Base-by-base conservation (phyloP, 1,140 invertebrate genomes). In the Eulimnadia texana region DNA sequence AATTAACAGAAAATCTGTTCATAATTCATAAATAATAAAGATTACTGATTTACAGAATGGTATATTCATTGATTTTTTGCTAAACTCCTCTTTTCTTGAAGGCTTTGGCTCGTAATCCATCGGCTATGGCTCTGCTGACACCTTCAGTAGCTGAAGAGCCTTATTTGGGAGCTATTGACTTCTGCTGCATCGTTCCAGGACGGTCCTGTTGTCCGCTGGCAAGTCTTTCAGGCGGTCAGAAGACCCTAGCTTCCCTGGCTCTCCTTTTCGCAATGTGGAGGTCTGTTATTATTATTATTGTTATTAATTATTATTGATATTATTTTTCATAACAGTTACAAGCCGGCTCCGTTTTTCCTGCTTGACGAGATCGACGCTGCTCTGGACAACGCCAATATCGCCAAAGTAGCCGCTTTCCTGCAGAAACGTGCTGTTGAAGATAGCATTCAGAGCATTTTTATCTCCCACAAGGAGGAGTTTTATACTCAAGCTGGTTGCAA, bases 391-490 rank as follows among this genome's bases (percentile, higher is more conserved):
- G 98, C 94, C n/a, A 99, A 99, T 74, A 99, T 99, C 74, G 88
- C 93, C 67, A 98, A 98, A 80, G 94, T 98, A 59, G 88, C 88
- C 2, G 85, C 82, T 56, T 92, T 88, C 70, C 92, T 93, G 69
- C 77, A 84, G 58, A 82, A 85, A 67, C 88, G 88, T 73, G 88
- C 85, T 16, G 82, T 78, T 22, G 6, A 6, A 6, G 33, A 42
- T 42, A 28, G 29, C 65, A 75, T 99, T 64, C 97, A 99, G 77
- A 95, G 93, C 58, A 98, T 99, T 74, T 96, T 99, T 58, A 99
- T 99, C 72, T 99, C 95, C 6, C 78, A 99, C 49, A 99, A 99
- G 76, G 97, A 99, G 77, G 97, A 99, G 77, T 99, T 99, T 79
- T 99, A 98, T 79, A 93, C 92, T 27, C 91, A 95, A 76, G 90